These are phyloP conservation scores for Aphrophora alni DNA, from an alignment of 2,888 invertebrate species.

Conservation along the genomic window DNA sequence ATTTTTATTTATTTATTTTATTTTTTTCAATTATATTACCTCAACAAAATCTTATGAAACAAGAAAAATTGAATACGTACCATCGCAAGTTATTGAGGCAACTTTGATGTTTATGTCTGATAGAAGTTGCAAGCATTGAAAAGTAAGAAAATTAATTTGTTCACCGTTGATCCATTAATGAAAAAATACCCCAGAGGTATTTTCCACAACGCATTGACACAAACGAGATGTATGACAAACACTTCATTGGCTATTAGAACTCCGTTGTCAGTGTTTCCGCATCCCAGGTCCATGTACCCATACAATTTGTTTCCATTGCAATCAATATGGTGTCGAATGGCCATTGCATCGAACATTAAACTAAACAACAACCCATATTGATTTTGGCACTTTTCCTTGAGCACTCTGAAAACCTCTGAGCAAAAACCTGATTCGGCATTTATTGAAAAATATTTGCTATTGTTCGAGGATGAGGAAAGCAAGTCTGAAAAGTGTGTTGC, in stretches of 20 bases:
- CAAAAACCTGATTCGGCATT: constrained; percentile 53
- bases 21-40: too few relatives aligned
- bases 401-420: constrained; percentile 20
- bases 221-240: too few relatives aligned
- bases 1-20: too few relatives aligned
- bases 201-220: constrained; percentile 37
- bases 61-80: constrained; percentile 32
- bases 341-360: too few relatives aligned
- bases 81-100: constrained; percentile 35
- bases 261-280: constrained; percentile 35
- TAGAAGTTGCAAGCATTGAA: constrained; percentile 37
- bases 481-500: too few relatives aligned
- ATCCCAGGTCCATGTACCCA: constrained; percentile 35
- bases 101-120: constrained; percentile 30
- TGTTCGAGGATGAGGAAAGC: too few relatives aligned
- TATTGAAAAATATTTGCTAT: constrained; percentile 16
- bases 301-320: constrained; percentile 32
- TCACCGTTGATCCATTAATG: constrained; percentile 34
- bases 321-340: constrained; percentile 29
- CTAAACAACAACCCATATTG: constrained; percentile 11
- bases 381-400: constrained; percentile 20
- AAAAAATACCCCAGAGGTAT: constrained; percentile 38
- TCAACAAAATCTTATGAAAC: constrained; percentile 16
- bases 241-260: constrained; percentile 39
- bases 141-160: constrained; percentile 32